phyloP scores from a whole-genome alignment of 2,888 invertebrate species.

The Apamea anceps region DNA sequence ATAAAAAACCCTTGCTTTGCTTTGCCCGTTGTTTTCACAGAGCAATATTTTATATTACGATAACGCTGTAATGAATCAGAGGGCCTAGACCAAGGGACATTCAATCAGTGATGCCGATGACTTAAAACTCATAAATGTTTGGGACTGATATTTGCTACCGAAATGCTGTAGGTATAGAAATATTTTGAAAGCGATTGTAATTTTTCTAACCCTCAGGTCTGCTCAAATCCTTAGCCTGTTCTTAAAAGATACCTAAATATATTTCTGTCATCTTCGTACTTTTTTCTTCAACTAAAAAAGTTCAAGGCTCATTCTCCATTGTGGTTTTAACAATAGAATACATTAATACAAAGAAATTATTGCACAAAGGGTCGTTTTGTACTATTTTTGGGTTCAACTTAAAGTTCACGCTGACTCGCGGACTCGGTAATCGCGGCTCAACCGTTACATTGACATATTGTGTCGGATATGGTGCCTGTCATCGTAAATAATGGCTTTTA shows the following conservation, averaged over 20 bases:
- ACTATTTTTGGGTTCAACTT: slow-evolving; percentile 36
- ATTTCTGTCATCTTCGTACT: not conserved
- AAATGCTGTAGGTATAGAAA: not conserved
- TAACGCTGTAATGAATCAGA: not conserved
- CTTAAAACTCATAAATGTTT: not conserved
- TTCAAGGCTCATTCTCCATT: slow-evolving; percentile 42
- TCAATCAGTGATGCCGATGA: not conserved
- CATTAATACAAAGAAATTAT: slow-evolving; percentile 36
- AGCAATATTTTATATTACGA: not conserved
- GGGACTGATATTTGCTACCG: not conserved
- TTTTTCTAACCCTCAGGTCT: not conserved
- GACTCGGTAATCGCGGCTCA: not conserved
- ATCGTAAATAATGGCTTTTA: slow-evolving; percentile 14
- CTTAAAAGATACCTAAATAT: not conserved
- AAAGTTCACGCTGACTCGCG: slow-evolving; percentile 36
- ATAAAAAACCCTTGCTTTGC: too few relatives aligned
- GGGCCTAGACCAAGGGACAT: not conserved
- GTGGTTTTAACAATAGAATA: slow-evolving; percentile 49
- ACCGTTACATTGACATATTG: slow-evolving; percentile 24
- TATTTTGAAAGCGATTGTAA: not conserved
- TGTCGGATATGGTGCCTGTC: slow-evolving; percentile 15
- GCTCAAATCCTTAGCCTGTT: not conserved
- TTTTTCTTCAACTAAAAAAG: slow-evolving; percentile 26
- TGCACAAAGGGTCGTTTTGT: slow-evolving; percentile 19
- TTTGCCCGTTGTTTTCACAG: not conserved